Percentiles rank a stretch among this genome's conserved stretches.
Evolutionary conservation across 2,113 vertebrate genomes (phyloP).

Genomic region (Sander vitreus): DNA sequence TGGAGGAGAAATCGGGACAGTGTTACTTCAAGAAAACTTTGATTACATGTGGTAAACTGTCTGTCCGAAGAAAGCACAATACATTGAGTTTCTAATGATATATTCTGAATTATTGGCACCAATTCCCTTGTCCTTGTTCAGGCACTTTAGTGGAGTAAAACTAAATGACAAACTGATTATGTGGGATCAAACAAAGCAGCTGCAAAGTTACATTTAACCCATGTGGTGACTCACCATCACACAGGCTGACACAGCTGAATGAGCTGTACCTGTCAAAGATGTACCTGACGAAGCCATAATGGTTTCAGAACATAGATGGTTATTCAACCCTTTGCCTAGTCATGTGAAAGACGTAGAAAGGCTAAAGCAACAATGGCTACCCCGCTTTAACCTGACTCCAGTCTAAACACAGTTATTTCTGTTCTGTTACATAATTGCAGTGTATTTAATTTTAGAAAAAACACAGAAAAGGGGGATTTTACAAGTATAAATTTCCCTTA

Average conservation of each 20-base stretch:
- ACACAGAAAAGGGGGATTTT: not conserved
- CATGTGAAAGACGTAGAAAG: constrained; percentile 35
- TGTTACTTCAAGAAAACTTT: no score
- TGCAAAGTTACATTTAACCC: constrained; percentile 3
- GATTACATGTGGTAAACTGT: not conserved
- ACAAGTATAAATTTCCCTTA: constrained; percentile 18
- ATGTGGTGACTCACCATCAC: constrained; percentile 18
- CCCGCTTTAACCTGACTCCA: constrained; percentile 44
- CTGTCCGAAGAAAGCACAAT: not conserved
- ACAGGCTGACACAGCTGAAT: not conserved
- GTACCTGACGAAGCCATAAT: not conserved
- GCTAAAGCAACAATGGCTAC: constrained; percentile 47
- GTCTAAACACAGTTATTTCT: constrained; percentile 3
- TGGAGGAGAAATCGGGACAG: not conserved
- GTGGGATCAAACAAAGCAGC: constrained; percentile 14
- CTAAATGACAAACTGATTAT: constrained; percentile 22
- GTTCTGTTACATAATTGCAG: constrained; percentile 10
- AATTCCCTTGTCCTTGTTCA: not conserved
- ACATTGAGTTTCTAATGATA: not conserved
- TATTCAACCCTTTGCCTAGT: constrained; percentile 54
- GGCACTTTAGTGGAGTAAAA: constrained; percentile 1
- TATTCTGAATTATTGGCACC: not conserved
- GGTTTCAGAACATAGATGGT: constrained; percentile 32
- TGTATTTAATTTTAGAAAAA: not conserved
- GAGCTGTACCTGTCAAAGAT: constrained; percentile 32